Evolutionary conservation across 2,113 vertebrate genomes (phyloP).

Genomic region (Pollachius pollachius): DNA sequence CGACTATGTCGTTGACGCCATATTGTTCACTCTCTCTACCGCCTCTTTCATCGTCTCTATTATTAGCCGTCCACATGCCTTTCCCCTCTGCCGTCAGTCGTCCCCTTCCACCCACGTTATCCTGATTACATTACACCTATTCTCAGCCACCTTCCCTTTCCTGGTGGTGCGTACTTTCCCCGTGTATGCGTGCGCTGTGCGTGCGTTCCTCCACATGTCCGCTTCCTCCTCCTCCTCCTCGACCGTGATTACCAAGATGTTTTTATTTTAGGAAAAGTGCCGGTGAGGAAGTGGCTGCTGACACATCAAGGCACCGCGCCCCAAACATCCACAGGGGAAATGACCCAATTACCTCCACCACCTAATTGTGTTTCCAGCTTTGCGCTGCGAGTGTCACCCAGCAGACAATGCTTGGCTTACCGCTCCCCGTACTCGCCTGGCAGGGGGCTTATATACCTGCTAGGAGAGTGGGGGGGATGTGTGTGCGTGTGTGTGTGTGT

Average conservation of each 20-base stretch:
- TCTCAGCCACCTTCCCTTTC: slow-evolving; percentile 30
- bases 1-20: not conserved
- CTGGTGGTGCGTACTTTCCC: not conserved
- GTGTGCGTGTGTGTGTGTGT: too few relatives aligned
- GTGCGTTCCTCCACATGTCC: slow-evolving; percentile 43
- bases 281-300: slow-evolving; percentile 30
- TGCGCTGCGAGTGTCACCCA: not conserved
- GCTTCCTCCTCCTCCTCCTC: slow-evolving; percentile 20
- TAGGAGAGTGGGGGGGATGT: too few relatives aligned
- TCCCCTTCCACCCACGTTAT: slow-evolving; percentile 68
- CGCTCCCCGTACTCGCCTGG: too few relatives aligned
- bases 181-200: slow-evolving; percentile 23
- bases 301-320: slow-evolving; percentile 30
- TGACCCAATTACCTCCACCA: slow-evolving; percentile 50
- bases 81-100: not conserved
- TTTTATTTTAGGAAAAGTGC: slow-evolving; percentile 38
- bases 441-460: too few relatives aligned
- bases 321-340: slow-evolving; percentile 36
- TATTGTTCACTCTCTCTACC: slow-evolving; percentile 58
- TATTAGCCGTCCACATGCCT: slow-evolving; percentile 62
- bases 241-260: slow-evolving; percentile 30
- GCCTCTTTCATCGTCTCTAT: slow-evolving; percentile 64
- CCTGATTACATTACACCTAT: slow-evolving; percentile 62
- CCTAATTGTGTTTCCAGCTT: slow-evolving; percentile 55
- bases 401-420: not conserved